Evolutionary conservation across 2,113 vertebrate species (phyloP).

Genomic region (Chinchilla lanigera): DNA sequence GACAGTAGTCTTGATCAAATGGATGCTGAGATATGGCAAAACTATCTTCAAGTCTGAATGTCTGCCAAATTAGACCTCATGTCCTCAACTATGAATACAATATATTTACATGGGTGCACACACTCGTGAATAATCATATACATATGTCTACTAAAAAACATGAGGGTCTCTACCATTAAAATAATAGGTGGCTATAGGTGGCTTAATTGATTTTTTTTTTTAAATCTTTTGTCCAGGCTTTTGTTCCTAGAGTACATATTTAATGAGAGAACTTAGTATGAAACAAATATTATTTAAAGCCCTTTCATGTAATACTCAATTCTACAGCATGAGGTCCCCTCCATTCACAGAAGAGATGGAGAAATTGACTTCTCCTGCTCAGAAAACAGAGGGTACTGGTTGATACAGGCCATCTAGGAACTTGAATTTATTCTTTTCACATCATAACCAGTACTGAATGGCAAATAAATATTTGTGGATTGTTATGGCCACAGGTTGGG

Average conservation of each 20-base stretch:
- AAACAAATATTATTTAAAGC: neutral
- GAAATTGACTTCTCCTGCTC: neutral
- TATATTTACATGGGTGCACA: neutral
- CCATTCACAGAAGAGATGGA: neutral
- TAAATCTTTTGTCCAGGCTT: neutral
- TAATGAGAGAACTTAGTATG: neutral
- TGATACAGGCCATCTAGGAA: neutral
- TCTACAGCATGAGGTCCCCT: neutral
- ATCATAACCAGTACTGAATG: neutral
- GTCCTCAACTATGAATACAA: neutral
- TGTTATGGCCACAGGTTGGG: neutral
- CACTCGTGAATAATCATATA: neutral
- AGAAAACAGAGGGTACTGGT: neutral
- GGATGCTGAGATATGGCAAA: neutral
- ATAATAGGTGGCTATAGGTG: neutral
- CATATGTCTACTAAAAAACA: neutral
- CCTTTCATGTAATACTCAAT: neutral
- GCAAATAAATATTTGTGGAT: neutral
- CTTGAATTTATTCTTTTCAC: neutral
- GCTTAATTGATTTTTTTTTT: neutral
- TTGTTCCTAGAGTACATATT: neutral
- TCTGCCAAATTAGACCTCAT: neutral
- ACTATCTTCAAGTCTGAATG: neutral
- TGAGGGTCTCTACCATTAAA: neutral
- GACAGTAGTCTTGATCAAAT: neutral